A percentile compares a stretch with the other conserved stretches of the same genome.
These are phyloP conservation scores for Merodon equestris DNA, from an alignment of 2,888 invertebrate species.

Conservation along the genomic window DNA sequence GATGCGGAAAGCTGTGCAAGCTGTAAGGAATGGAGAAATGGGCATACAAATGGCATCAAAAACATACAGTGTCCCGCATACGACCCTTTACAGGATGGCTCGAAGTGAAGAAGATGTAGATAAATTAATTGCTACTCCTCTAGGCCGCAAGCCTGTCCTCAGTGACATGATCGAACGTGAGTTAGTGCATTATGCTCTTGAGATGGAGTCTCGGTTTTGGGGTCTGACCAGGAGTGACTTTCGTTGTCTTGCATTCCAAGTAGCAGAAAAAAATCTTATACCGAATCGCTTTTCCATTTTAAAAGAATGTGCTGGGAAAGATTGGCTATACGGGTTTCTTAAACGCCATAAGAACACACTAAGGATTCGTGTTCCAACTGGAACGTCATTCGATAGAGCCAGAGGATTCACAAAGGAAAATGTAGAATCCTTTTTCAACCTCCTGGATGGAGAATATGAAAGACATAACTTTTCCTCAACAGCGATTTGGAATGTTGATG, in stretches of 20 bases:
- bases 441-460: slow-evolving; percentile 9
- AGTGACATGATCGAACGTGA: slow-evolving; percentile 15
- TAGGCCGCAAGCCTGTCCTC: slow-evolving; percentile 27
- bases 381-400: slow-evolving; percentile 13
- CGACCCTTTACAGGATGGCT: slow-evolving; percentile 30
- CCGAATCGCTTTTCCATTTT: slow-evolving; percentile 1
- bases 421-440: background rate
- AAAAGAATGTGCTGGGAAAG: slow-evolving; percentile 5
- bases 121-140: slow-evolving; percentile 19
- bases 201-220: slow-evolving; percentile 15
- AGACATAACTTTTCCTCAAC: slow-evolving; percentile 12
- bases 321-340: slow-evolving; percentile 2
- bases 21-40: slow-evolving; percentile 17
- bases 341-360: slow-evolving; percentile 2
- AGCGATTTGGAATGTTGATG: slow-evolving; percentile 33
- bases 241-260: slow-evolving; percentile 24
- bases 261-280: slow-evolving; percentile 27
- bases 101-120: slow-evolving; percentile 24
- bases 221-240: slow-evolving; percentile 15
- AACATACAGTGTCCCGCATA: slow-evolving; percentile 25
- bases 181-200: slow-evolving; percentile 19
- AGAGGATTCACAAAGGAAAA: background rate
- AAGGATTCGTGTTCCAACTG: slow-evolving; percentile 3
- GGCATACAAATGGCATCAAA: slow-evolving; percentile 29
- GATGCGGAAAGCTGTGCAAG: slow-evolving; percentile 20